Percentiles rank a stretch among this genome's conserved stretches.
Evolutionary conservation across 2,888 invertebrate species (phyloP).

Genomic region (Papilio gigon): DNA sequence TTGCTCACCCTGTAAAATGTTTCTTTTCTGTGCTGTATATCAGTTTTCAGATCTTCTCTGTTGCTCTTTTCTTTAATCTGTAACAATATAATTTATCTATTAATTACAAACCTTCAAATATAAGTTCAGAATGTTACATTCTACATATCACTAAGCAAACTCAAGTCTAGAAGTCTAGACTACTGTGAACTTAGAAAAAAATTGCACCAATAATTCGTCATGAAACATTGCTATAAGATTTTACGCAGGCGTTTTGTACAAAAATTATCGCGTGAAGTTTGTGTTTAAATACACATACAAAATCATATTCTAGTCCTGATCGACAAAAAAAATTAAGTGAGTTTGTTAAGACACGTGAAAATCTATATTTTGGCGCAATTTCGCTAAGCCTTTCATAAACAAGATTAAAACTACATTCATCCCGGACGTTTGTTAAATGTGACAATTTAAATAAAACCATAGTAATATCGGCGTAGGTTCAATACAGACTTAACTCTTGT

Average conservation of each 20-base stretch:
- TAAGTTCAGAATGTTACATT: too few species aligned
- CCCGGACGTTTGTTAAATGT: neutral
- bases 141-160: too few species aligned
- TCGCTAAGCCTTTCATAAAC: neutral
- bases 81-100: conserved; percentile 58
- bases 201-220: neutral
- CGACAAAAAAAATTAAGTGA: too few species aligned
- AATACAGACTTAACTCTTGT: conserved; percentile 18
- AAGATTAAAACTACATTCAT: neutral
- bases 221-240: conserved; percentile 18
- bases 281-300: neutral
- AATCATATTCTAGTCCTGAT: neutral
- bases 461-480: conserved; percentile 8
- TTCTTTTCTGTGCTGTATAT: conserved; percentile 79
- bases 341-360: too few species aligned
- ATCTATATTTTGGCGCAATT: neutral
- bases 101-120: too few species aligned
- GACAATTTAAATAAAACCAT: conserved; percentile 22
- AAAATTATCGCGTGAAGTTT: neutral
- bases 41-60: conserved; percentile 76
- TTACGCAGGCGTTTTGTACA: conserved; percentile 9
- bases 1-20: conserved; percentile 74
- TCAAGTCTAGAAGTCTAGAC: too few species aligned
- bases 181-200: neutral
- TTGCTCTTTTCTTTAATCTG: conserved; percentile 76